Percentiles rank a stretch among this genome's conserved stretches.
Conservation (phyloP, 2,888 invertebrate genomes). For the Dryadula phaetusa region DNA sequence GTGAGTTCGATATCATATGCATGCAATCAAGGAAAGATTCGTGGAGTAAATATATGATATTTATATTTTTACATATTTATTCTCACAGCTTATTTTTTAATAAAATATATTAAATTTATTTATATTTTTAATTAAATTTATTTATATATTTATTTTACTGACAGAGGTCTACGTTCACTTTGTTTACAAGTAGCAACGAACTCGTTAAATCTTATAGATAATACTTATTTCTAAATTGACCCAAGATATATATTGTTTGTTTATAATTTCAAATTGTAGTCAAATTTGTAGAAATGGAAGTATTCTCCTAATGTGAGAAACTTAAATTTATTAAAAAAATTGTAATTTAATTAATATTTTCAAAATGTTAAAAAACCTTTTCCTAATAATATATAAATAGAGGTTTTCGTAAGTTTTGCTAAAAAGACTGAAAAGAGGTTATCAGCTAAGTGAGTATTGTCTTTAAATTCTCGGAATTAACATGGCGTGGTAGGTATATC, state of each 20-base stretch:
- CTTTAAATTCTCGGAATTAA: constrained; percentile 18
- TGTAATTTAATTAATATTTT: too few species aligned
- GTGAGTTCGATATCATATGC: background rate
- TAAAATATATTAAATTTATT: background rate
- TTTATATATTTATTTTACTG: background rate
- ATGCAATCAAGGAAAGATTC: background rate
- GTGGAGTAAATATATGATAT: background rate
- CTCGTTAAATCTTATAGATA: constrained; percentile 18
- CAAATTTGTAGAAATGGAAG: background rate
- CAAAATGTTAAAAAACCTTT: too few species aligned
- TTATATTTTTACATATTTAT: background rate
- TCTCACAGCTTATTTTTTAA: background rate
- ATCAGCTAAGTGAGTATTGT: constrained; percentile 7
- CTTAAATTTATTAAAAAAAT: too few species aligned
- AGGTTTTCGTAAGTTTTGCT: background rate
- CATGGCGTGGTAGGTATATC: constrained; percentile 14
- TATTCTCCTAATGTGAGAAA: background rate
- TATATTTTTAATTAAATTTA: background rate
- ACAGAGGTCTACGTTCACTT: background rate
- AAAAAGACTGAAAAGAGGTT: constrained; percentile 7
- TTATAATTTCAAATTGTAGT: background rate
- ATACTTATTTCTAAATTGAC: constrained; percentile 4
- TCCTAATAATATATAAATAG: too few species aligned
- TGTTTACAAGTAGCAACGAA: constrained; percentile 16
- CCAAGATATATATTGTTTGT: constrained; percentile 8